Base-by-base conservation (phyloP, 2,888 invertebrate genomes). In the Macaria liturata region DNA sequence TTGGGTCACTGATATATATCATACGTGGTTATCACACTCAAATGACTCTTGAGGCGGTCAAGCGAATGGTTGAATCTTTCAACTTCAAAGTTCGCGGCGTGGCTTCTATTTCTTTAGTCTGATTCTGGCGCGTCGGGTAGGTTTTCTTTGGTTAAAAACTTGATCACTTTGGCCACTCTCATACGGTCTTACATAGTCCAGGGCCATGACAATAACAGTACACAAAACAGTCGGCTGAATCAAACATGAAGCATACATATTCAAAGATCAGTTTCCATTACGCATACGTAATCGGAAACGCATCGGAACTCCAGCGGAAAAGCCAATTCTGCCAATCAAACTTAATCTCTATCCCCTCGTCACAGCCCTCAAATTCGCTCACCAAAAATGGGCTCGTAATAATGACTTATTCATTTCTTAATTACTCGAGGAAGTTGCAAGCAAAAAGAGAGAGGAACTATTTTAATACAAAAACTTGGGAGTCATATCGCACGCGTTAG, bases 201-300 rank as follows among this genome's bases (percentile, higher is more conserved):
- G 9, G 9, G 5, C 42, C 42, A 9, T 5, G 4, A 42, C 42
- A 42, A 37, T 37, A n/a, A 42, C 42, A 42, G 8, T 42, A 42
- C 42, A 42, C 9, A 9, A 1, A 37, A 37, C 34, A 71, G 68
- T 74, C 76, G 81, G 74, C 72, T 76, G 74, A 66, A 53, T 65
- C 70, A 71, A 70, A 71, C 74, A 72, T 82, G 80, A 76, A 72
- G 37, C 83, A 88, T 88, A 74, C 84, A 90, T 89, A 90, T 90
- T 89, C 88, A 89, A 88, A 89, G 86, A 87, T 88, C 84, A 78
- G 85, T 88, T 88, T 88, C 83, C 86, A 89, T 88, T 90, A 88
- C 83, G 83, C 79, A 80, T 83, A 78, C 83, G 86, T 86, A 90
- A 88, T 88, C 88, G 86, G 87, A 86, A 89, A 86, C 79, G 78